Base-by-base conservation (phyloP, 2,113 vertebrate genomes). In the Festucalex cinctus region DNA sequence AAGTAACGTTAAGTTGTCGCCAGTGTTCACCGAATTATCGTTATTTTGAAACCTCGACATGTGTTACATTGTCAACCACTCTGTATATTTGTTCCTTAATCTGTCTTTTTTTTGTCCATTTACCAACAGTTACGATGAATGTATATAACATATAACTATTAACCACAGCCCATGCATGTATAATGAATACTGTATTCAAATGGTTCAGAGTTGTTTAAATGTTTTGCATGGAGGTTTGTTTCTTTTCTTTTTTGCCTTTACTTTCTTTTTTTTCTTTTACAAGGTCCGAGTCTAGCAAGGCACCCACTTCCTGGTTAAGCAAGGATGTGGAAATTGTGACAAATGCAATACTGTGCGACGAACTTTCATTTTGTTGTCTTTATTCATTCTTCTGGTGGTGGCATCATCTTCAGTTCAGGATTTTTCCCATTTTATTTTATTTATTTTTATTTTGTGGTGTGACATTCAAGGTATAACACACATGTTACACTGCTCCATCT, bases 1-100 rank as follows among this genome's bases (percentile, higher is more conserved):
- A 70, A 71, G 70, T 79, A n/a, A 62, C 59, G 28, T 68, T 46
- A 71, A 81, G 54, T 83, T 75, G 59, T 43, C 59, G 5, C n/a
- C 17, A 12, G 58, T 13, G 37, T 62, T 43, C 13, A 62, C 1
- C 37, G 9, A 43, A 62, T 44, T 41, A n/a, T 61, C 12, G 14
- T 7, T 16, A 2, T 5, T 39, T 20, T 43, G 43, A 24, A 16
- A 19, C 13, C 2, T 26, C 22, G 24, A 1, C 39, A 3, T 62
- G 24, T 41, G 6, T 26, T 26, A 19, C 16, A 60, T 56, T 48
- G 17, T 53, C n/a, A 22, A 22, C 24, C 9, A 16, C 14, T 19
- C 0, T 41, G 60, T 26, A 16, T 24, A 9, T 62, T 14, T 26
- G 7, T 26, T 22, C 2, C 22, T 8, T 43, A 2, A 24, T 41